Evolutionary conservation across 2,888 invertebrate species (phyloP).

Genomic region (Callinectes sapidus): DNA sequence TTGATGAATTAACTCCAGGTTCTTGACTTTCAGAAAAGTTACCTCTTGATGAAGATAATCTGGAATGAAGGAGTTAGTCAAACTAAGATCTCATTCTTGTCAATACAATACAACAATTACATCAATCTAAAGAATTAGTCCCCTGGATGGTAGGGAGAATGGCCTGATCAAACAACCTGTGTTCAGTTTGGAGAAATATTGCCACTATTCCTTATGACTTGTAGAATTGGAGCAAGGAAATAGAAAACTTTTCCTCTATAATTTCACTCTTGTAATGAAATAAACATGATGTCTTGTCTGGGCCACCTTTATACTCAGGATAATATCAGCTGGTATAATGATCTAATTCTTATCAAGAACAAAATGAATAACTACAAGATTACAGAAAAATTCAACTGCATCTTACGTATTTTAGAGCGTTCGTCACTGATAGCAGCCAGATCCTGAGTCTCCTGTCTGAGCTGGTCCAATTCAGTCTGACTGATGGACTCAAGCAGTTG

Average conservation of each 20-base stretch:
- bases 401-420: conserved; percentile 58
- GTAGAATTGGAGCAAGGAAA: no score
- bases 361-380: background rate
- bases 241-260: no score
- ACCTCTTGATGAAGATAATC: conserved; percentile 56
- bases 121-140: no score
- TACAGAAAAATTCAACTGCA: background rate
- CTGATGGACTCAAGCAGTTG: conserved; percentile 39
- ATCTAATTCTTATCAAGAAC: background rate
- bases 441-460: conserved; percentile 52
- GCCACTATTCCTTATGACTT: no score
- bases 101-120: background rate
- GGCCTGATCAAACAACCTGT: no score
- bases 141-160: no score
- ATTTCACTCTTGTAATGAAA: no score
- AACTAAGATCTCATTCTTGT: background rate
- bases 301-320: no score
- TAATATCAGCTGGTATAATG: background rate
- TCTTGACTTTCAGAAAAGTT: conserved; percentile 55
- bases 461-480: conserved; percentile 52
- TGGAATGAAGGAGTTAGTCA: background rate
- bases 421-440: conserved; percentile 60
- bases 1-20: conserved; percentile 42
- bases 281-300: no score
- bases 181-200: no score